Percentiles rank a stretch among this genome's conserved stretches.
Conservation (phyloP, 2,113 vertebrate species). For the Xenopus laevis region DNA sequence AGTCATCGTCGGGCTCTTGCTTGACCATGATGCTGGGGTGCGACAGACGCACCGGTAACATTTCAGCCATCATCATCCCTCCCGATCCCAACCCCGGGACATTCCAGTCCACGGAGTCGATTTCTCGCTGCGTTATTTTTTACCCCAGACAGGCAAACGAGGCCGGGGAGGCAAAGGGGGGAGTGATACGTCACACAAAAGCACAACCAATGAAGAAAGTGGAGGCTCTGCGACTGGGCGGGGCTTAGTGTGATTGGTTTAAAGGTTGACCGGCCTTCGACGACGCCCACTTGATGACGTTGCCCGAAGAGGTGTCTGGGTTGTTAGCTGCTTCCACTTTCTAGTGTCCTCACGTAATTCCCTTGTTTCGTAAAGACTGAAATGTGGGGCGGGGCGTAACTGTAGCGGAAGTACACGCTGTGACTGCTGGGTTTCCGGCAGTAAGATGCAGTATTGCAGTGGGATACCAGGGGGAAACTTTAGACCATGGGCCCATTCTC, state of each 20-base stretch:
- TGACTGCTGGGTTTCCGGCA: too few species aligned
- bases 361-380: too few species aligned
- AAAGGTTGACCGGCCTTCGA: slow-evolving; percentile 11
- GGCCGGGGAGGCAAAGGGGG: slow-evolving; percentile 31
- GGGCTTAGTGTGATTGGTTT: neutral
- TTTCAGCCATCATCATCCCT: slow-evolving; percentile 53
- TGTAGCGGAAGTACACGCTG: too few species aligned
- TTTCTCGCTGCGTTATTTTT: slow-evolving; percentile 44
- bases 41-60: slow-evolving; percentile 55
- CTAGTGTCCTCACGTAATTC: neutral
- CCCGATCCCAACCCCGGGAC: slow-evolving; percentile 7
- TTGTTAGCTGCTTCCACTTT: slow-evolving; percentile 17
- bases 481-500: too few species aligned
- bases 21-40: slow-evolving; percentile 55
- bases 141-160: slow-evolving; percentile 22
- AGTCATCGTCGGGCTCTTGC: slow-evolving; percentile 77
- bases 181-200: slow-evolving; percentile 33
- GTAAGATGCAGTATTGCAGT: too few species aligned
- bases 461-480: too few species aligned
- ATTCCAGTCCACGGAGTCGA: slow-evolving; percentile 45
- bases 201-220: slow-evolving; percentile 45
- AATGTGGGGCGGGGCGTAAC: too few species aligned
- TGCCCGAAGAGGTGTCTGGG: neutral
- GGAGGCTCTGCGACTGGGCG: slow-evolving; percentile 45
- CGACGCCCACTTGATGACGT: slow-evolving; percentile 29